These are phyloP conservation scores for Melanotus villosus DNA, from an alignment of 2,888 invertebrate genomes.

Conservation along the genomic window DNA sequence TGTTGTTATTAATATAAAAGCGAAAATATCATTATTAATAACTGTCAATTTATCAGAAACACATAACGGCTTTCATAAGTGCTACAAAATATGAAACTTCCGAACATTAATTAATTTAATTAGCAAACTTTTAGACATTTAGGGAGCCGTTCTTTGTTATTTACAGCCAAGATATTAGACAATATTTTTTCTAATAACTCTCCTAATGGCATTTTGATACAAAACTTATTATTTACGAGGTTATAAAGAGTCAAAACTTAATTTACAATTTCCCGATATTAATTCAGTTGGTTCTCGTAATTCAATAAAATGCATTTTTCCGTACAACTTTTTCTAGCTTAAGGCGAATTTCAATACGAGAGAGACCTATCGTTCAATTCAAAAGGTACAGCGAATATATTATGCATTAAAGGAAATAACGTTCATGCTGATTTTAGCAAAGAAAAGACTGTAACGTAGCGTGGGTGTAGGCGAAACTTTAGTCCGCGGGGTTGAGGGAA, in stretches of 20 bases:
- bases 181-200: slow-evolving; percentile 48
- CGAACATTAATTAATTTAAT: slow-evolving; percentile 69
- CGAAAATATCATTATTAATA: slow-evolving; percentile 56
- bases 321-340: slow-evolving; percentile 54
- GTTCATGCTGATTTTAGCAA: slow-evolving; percentile 49
- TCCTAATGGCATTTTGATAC: slow-evolving; percentile 45
- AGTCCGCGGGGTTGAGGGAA: slow-evolving; percentile 53
- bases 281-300: not conserved
- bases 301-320: slow-evolving; percentile 51
- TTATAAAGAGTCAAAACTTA: slow-evolving; percentile 36
- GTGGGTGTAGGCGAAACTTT: slow-evolving; percentile 46
- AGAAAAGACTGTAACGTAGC: slow-evolving; percentile 26
- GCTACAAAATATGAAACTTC: slow-evolving; percentile 57
- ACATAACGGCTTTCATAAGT: slow-evolving; percentile 54
- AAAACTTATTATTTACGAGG: slow-evolving; percentile 44
- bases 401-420: slow-evolving; percentile 64
- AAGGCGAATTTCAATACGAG: slow-evolving; percentile 62
- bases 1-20: slow-evolving; percentile 39
- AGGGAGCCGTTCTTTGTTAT: slow-evolving; percentile 65
- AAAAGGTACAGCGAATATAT: slow-evolving; percentile 63
- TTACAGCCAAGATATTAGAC: slow-evolving; percentile 59
- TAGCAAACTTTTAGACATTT: slow-evolving; percentile 69
- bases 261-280: slow-evolving; percentile 38
- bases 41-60: slow-evolving; percentile 60
- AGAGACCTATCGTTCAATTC: slow-evolving; percentile 55